Base-by-base conservation (phyloP, 1,140 invertebrate genomes). In the Mya arenaria region DNA sequence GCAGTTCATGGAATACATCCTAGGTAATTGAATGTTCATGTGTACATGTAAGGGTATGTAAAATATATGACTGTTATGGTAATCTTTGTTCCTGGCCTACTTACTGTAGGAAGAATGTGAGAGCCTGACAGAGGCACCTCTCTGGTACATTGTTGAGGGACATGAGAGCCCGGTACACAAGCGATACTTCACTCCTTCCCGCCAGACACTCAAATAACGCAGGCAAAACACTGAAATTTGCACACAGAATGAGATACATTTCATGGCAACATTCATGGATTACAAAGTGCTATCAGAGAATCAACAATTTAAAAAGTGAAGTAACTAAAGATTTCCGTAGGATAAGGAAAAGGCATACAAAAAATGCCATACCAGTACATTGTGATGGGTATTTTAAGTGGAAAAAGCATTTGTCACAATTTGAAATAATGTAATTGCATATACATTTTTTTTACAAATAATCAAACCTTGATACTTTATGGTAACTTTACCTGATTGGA, bases 91-190 rank as follows among this genome's bases (percentile, higher is more conserved):
- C 10, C 15, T 32, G 36, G 41, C 15, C 25, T n/a, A 73, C 79
- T 82, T 73, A 82, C 79, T 82, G 79, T 15, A 82, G 58, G 30
- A 73, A 73, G 69, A 82, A 82, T 15, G 66, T 32, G 28, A 73
- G 23, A 0, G 71, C 44, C 19, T 39, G n/a, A 62, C 68, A 73
- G 1, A 82, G 13, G 52, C 69, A 73, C 36, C 37, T 73, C 58
- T 82, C 79, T 41, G 79, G 79, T 55, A 82, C 55, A 28, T 82
- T 65, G 6, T 41, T 34, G 15, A 73, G 10, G 19, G 8, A 34
- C 5, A 19, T 55, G 10, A 82, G 17, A 13, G 56, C 36, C 1
- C 19, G 13, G 23, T 32, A 41, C 13, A 82, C 37, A 37, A 82
- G 41, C 1, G 36, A 28, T 13, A 73, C 56, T 48, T 82, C 79